Conservation (phyloP, 2,888 invertebrate species). For the Torymus aiolomorphi region DNA sequence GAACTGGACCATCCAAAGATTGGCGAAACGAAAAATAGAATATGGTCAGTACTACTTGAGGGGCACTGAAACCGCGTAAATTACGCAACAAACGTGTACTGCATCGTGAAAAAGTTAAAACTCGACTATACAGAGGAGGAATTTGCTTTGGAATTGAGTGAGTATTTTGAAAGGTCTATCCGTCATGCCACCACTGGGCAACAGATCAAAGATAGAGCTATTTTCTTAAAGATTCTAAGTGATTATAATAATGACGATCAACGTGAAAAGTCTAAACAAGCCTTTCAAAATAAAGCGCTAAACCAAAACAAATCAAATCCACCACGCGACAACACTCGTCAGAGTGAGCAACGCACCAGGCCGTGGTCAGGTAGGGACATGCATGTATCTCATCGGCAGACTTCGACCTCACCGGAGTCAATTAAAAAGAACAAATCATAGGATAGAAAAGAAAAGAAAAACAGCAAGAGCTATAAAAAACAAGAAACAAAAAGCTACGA, state of each 20-base stretch:
- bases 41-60: neutral
- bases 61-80: neutral
- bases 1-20: neutral
- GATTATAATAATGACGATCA: neutral
- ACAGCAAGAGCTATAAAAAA: too few relatives aligned
- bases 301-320: neutral
- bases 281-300: neutral
- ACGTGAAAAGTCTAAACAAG: neutral
- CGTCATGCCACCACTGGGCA: neutral
- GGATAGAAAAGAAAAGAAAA: too few relatives aligned
- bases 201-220: neutral
- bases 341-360: too few relatives aligned
- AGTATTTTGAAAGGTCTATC: neutral
- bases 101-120: neutral
- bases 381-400: too few relatives aligned
- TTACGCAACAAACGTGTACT: neutral
- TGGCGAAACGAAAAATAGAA: neutral
- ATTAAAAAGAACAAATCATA: too few relatives aligned
- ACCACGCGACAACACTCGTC: too few relatives aligned
- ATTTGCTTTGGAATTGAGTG: neutral
- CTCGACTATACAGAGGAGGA: too few relatives aligned
- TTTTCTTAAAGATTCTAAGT: neutral
- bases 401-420: too few relatives aligned
- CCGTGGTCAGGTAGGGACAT: too few relatives aligned
- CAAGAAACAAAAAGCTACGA: too few relatives aligned